Base-by-base conservation (phyloP, 2,797 vertebrate genomes). In the Onychomys arenicola region DNA sequence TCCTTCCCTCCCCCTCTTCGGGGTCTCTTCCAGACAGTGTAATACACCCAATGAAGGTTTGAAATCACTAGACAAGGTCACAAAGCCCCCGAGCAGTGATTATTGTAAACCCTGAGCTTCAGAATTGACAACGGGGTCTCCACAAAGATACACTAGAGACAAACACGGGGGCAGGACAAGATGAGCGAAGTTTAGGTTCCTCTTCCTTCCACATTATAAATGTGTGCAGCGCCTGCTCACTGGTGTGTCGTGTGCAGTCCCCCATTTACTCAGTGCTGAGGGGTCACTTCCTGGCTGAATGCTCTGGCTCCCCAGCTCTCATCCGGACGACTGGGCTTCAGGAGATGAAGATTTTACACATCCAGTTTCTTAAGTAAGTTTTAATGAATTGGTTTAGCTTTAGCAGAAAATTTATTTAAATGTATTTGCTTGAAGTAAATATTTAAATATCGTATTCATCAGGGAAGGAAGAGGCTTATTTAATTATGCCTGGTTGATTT, bases 391-490 rank as follows among this genome's bases (percentile, higher is more conserved):
- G 25, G 34, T 69, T 94, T 52, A 63, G 63, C 77, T 52, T 88
- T 40, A n/a, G 92, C 69, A 83, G 92, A 63, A 88, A 94, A 83
- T 69, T 67, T 87, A 91, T 91, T 91, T 91, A 88, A 71, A 91
- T 91, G 34, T 83, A 59, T 96, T 94, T 94, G 59, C 78, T 91
- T 0, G 8, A 69, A 94, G 92, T 94, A 91, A 94, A 94, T 91
- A 89, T 94, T 91, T 77, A 77, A 94, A 88, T 69, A 95, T 89
- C 65, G 23, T 57, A 61, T 63, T 63, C 40, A 21, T 43, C 37
- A 52, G 83, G 59, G 67, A 67, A 83, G 12, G 16, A 67, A 69
- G 49, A 69, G 5, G 27, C 49, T 61, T 69, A 52, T 91, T 69
- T 49, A 87, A 61, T 78, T 76, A 69, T 43, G 40, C 59, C 91